Evolutionary conservation across 2,888 invertebrate species (phyloP).

Genomic region (Drosophila parthenogenetica): DNA sequence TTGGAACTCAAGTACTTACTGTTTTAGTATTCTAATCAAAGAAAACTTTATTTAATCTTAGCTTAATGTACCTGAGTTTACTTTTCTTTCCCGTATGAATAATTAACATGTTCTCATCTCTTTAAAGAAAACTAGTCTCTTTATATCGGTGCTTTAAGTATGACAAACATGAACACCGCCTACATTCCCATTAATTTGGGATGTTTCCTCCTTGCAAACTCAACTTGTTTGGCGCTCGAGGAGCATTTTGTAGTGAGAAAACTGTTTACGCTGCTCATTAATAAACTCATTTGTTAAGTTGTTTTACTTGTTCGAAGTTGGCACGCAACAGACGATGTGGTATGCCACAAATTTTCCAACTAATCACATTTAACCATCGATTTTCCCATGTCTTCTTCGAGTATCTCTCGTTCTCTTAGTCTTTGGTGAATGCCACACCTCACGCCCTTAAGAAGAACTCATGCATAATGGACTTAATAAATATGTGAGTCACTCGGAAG

Average conservation of each 20-base stretch:
- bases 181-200: slow-evolving; percentile 25
- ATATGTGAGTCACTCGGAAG: slow-evolving; percentile 48
- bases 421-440: slow-evolving; percentile 30
- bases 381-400: slow-evolving; percentile 32
- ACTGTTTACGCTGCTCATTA: slow-evolving; percentile 54
- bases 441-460: slow-evolving; percentile 1
- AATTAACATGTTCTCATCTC: slow-evolving; percentile 32
- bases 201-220: slow-evolving; percentile 9
- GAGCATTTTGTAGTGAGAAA: slow-evolving; percentile 17
- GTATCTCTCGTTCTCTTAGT: slow-evolving; percentile 6
- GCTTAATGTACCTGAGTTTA: not conserved
- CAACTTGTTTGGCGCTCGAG: not conserved
- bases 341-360: slow-evolving; percentile 36
- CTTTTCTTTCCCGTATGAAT: slow-evolving; percentile 2
- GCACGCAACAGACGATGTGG: slow-evolving; percentile 43
- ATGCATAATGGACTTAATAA: slow-evolving; percentile 40
- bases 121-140: slow-evolving; percentile 9
- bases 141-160: slow-evolving; percentile 1
- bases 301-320: slow-evolving; percentile 36
- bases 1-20: not conserved
- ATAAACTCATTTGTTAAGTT: slow-evolving; percentile 64
- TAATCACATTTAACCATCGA: slow-evolving; percentile 59
- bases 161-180: slow-evolving; percentile 20
- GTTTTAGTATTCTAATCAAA: not conserved
- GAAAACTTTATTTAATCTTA: not conserved